Evolutionary conservation across 2,113 vertebrate genomes (phyloP), one percentile per base, ranked within the genome.

Genomic region (Synodontis membranacea): DNA sequence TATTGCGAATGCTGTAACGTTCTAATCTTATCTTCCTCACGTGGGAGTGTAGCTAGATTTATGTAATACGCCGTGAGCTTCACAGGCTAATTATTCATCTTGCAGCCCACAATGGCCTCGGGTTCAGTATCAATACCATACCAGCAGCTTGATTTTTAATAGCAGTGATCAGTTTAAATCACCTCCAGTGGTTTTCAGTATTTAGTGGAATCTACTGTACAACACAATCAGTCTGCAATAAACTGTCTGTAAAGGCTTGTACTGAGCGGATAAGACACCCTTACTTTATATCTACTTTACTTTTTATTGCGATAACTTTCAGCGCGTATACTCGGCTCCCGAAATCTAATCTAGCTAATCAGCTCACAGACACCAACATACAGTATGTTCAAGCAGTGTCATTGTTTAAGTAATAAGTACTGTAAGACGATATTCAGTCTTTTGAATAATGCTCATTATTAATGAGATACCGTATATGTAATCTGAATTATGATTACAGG

Each of bases 31-130:
- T 42, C 54, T 46, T n/a, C 50, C 48, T 10, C 46, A 81, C 81
- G 82, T 81, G 50, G 85, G 85, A 84, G 88, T 81, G 52, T 75
- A 60, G 48, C 60, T 37, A 44, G 58, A n/a, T 72, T 86, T 86
- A 80, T 56, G 44, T 80, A 89, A 84, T 84, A 72, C 58, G 39
- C 14, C 25, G 44, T 28, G 34, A 12, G 74, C 75, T 74, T 86
- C 52, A 21, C 17, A 60, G 46, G 50, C 81, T 58, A 9, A 62
- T 37, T 80, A 34, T 75, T 74, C 15, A 31, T 62, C 58, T 5
- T 31, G 66, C 78, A 82, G 39, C 56, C 68, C 34, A 85, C 83
- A 68, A 39, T 25, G 25, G 21, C 34, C 15, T 66, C 0, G 4
- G 50, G 34, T 66, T 66, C 62, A 68, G 60, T 21, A 68, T 83